Conservation (phyloP, 2,113 vertebrate species). For the Megatriorchis doriae region DNA sequence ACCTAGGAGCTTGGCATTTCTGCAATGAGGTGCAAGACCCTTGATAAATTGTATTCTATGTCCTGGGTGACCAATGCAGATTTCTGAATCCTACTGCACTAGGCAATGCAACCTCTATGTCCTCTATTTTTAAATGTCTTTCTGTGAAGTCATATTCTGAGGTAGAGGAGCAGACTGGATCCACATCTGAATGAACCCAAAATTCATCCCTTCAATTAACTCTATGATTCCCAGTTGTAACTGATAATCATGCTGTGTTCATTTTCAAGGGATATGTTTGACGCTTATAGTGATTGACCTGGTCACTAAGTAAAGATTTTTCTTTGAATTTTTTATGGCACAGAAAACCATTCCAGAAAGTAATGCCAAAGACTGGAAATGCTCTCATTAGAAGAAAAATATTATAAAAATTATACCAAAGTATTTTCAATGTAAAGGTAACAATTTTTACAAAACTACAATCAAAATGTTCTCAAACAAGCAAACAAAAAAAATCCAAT, state of each 20-base stretch:
- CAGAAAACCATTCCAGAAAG: not conserved
- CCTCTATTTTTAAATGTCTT: not conserved
- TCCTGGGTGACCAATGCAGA: not conserved
- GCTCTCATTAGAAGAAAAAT: not conserved
- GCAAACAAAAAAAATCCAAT: not conserved
- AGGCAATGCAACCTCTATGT: not conserved
- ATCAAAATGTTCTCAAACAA: not conserved
- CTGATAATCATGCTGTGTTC: not conserved
- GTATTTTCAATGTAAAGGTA: not conserved
- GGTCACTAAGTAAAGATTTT: not conserved
- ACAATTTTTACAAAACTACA: not conserved
- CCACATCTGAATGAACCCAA: not conserved
- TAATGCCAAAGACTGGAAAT: not conserved
- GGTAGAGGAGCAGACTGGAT: not conserved
- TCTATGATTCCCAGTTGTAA: not conserved
- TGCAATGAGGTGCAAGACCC: fast-evolving
- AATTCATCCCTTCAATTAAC: not conserved
- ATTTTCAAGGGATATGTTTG: not conserved
- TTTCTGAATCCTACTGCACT: not conserved
- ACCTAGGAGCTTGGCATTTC: not conserved
- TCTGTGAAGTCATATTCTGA: not conserved
- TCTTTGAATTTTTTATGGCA: not conserved
- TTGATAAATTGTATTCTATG: not conserved
- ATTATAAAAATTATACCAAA: not conserved
- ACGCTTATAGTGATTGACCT: no score